Percentiles rank a stretch among this genome's conserved stretches.
Evolutionary conservation across 35 echinoderm and acorn worm genomes (phyloP).

Genomic region (Apostichopus japonicus): DNA sequence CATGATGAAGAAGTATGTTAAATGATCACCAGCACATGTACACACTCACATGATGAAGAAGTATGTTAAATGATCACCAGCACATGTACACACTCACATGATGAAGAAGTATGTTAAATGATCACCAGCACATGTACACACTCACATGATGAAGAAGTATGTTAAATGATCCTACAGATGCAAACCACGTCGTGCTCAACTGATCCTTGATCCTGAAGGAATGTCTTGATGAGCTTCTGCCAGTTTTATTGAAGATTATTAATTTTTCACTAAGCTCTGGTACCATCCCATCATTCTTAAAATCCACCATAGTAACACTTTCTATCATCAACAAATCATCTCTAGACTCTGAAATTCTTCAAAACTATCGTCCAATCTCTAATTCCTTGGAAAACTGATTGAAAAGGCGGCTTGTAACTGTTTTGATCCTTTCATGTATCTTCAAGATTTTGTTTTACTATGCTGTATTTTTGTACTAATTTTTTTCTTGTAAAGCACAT

Average conservation of each 20-base stretch:
- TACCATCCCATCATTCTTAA: slow-evolving; percentile 1
- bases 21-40: too few species aligned
- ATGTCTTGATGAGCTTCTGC: background rate
- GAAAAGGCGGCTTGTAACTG: background rate
- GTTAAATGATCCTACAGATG: slow-evolving; percentile 3
- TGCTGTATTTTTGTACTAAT: too few species aligned
- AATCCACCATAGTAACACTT: slow-evolving; percentile 1
- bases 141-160: too few species aligned
- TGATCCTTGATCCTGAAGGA: slow-evolving; percentile 11
- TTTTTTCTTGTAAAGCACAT: too few species aligned
- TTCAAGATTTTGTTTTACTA: too few species aligned
- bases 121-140: too few species aligned
- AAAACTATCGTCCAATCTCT: slow-evolving; percentile 3
- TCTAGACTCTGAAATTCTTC: background rate
- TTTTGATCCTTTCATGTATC: too few species aligned
- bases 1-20: too few species aligned
- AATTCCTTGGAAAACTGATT: background rate
- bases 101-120: too few species aligned
- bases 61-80: too few species aligned
- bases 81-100: too few species aligned
- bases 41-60: too few species aligned
- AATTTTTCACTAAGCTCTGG: background rate
- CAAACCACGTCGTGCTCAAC: background rate
- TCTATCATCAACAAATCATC: background rate
- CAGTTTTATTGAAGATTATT: background rate